A percentile compares a stretch with the other conserved stretches of the same genome.
Evolutionary conservation across 1,140 invertebrate species (phyloP).

Genomic region (Halictus rubicundus): DNA sequence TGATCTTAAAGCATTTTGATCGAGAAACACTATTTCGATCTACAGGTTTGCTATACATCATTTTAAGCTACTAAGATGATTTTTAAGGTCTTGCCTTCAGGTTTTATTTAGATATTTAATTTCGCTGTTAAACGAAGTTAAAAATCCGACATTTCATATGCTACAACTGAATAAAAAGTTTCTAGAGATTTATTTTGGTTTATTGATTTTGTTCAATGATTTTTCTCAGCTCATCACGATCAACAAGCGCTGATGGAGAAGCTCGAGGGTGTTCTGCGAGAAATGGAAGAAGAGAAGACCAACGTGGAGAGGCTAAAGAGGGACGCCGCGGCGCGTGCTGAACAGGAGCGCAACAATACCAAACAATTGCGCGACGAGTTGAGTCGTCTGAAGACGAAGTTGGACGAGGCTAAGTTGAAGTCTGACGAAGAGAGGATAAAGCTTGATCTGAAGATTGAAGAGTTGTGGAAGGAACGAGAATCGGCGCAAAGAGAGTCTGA

Average conservation of each 20-base stretch:
- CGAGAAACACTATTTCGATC: too few species aligned
- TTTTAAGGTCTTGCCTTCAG: too few species aligned
- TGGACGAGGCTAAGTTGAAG: conserved; percentile 86
- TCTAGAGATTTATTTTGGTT: neutral
- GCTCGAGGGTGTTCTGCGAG: conserved; percentile 85
- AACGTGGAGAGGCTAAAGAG: conserved; percentile 85
- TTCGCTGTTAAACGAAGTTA: too few species aligned
- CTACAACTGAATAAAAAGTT: neutral
- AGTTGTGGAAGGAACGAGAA: conserved; percentile 87
- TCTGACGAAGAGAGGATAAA: conserved; percentile 87
- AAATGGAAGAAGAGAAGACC: conserved; percentile 87
- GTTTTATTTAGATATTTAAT: too few species aligned
- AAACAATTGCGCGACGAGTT: conserved; percentile 89
- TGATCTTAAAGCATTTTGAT: too few species aligned
- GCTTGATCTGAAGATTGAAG: conserved; percentile 86
- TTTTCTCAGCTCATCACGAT: conserved; percentile 87
- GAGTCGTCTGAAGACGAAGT: conserved; percentile 83
- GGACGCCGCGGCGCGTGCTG: conserved; percentile 85
- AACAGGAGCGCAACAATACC: conserved; percentile 86
- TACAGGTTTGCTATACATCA: too few species aligned
- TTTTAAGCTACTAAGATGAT: too few species aligned
- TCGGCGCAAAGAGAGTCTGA: conserved; percentile 84
- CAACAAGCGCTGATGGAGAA: conserved; percentile 90
- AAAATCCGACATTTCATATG: too few species aligned
- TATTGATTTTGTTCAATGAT: neutral